These are phyloP conservation scores for Okamejei kenojei DNA, from an alignment of 2,797 vertebrate genomes.

Conservation along the genomic window DNA sequence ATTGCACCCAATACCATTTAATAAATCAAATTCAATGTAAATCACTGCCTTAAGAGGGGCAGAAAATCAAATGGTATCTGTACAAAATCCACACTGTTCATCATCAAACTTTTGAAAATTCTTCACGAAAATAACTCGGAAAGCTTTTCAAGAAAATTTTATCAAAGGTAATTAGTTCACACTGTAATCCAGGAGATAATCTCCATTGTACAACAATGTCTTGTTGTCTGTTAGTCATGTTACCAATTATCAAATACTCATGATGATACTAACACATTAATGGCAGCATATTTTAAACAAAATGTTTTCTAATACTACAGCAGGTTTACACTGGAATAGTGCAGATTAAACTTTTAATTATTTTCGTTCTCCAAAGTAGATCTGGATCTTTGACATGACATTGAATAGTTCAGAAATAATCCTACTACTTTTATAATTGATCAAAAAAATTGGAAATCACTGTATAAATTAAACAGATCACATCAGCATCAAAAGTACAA, in stretches of 20 bases:
- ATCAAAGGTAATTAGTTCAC: conserved; percentile 22
- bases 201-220: neutral
- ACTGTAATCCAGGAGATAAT: conserved; percentile 9
- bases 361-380: neutral
- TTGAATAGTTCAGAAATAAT: neutral
- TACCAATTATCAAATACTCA: neutral
- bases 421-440: neutral
- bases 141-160: conserved; percentile 4
- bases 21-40: neutral
- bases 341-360: neutral
- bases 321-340: conserved; percentile 14
- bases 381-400: neutral
- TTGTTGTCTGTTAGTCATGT: neutral
- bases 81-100: neutral
- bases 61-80: neutral
- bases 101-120: conserved; percentile 4
- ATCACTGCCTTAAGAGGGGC: neutral
- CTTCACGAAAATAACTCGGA: neutral
- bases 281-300: conserved; percentile 29
- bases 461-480: neutral
- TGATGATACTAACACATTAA: neutral
- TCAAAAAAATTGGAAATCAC: too few species aligned
- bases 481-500: neutral
- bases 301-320: conserved; percentile 15
- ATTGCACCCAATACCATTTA: too few species aligned